Percentiles rank a stretch among this genome's conserved stretches.
phyloP scores from a whole-genome alignment of 2,797 vertebrate genomes.

The Chrosomus eos region DNA sequence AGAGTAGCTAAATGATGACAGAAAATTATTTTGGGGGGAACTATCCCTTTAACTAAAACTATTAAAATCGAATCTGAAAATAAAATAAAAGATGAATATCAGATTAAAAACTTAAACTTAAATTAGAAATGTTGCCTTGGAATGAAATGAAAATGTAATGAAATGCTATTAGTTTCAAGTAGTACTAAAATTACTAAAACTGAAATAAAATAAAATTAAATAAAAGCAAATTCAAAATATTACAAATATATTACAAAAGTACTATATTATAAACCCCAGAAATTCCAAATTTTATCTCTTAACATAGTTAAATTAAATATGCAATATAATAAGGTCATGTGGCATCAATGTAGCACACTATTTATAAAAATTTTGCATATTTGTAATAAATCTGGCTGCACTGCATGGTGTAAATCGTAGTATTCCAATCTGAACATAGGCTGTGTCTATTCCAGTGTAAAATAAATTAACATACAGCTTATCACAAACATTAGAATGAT shows the following conservation, averaged over 20 bases:
- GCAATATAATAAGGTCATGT: neutral
- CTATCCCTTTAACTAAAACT: neutral
- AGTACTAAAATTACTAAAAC: neutral
- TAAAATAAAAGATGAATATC: neutral
- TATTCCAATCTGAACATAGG: neutral
- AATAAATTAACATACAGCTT: no score
- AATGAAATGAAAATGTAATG: neutral
- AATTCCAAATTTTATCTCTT: neutral
- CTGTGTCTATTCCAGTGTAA: neutral
- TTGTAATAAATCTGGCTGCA: neutral
- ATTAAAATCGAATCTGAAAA: neutral
- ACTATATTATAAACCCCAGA: neutral
- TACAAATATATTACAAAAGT: no score
- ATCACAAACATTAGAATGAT: no score
- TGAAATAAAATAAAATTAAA: neutral
- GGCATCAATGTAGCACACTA: neutral
- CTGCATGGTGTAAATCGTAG: neutral
- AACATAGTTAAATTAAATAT: neutral
- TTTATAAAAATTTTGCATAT: neutral
- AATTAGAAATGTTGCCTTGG: neutral
- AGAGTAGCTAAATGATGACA: neutral
- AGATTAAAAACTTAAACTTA: neutral
- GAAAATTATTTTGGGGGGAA: neutral
- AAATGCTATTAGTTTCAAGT: neutral
- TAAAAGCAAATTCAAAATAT: neutral